Conservation (phyloP, 2,113 vertebrate species). For the Campylorhamphus procurvoides region DNA sequence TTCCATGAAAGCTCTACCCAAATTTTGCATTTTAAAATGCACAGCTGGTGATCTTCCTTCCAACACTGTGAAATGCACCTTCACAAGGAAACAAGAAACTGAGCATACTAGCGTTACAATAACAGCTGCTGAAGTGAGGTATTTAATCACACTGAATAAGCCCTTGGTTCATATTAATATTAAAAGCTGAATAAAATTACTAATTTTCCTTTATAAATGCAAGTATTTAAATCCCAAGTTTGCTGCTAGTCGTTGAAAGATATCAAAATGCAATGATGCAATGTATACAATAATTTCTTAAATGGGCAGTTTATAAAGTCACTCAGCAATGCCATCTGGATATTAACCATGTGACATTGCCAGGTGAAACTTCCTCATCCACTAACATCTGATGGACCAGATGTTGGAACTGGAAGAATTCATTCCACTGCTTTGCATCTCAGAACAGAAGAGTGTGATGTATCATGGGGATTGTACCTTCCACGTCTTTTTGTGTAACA, state of each 20-base stretch:
- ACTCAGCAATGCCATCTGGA: neutral
- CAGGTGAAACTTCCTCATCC: neutral
- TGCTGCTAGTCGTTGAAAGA: neutral
- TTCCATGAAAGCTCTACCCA: neutral
- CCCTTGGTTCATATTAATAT: neutral
- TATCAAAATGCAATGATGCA: neutral
- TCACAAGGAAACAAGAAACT: neutral
- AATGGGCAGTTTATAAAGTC: neutral
- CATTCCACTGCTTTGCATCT: slow-evolving; percentile 21
- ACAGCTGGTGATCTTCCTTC: neutral
- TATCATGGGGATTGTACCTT: neutral
- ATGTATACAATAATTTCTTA: neutral
- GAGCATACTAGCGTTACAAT: neutral
- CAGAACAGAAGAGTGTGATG: neutral
- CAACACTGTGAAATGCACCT: neutral
- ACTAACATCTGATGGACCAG: slow-evolving; percentile 21
- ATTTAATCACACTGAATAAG: neutral
- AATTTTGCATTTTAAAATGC: neutral
- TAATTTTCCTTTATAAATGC: neutral
- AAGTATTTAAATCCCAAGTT: neutral
- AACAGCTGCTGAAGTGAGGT: neutral
- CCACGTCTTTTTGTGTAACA: neutral
- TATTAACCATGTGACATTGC: neutral
- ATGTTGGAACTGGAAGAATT: slow-evolving; percentile 34
- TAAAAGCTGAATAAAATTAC: neutral